Evolutionary conservation across 2,888 invertebrate species (phyloP), one percentile per base, ranked within the genome.

Genomic region (Ischnus inquisitorius): DNA sequence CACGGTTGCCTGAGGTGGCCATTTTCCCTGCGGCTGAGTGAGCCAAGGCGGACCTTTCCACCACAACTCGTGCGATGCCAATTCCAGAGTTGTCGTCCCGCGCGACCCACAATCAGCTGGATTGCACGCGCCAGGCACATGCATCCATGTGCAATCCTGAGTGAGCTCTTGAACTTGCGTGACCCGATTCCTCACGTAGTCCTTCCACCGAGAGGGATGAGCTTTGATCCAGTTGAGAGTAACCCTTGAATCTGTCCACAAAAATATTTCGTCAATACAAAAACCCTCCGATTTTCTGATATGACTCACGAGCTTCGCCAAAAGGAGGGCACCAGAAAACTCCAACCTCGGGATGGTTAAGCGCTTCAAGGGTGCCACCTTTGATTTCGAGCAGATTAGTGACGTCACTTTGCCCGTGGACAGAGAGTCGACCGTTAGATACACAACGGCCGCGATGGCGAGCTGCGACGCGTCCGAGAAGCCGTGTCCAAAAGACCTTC

Each of bases 131-230:
- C 86, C 86, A 1, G 87, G 84, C 14, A 85, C 69, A 51, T 79
- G 74, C n/a, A 65, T 57, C 75, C 83, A 88, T 0, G 64, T 64
- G 28, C 48, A 72, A 2, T 28, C 6, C 5, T 62, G 64, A 3
- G 72, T 48, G 22, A 79, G 81, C n/a, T 84, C 84, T 77, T 85
- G 84, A 43, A 86, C 85, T 14, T 72, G 69, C 0, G 83, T 28
- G 2, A 91, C 88, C 34, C 90, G 69, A 79, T 91, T 91, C 6
- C 87, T 86, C 10, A 87, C 86, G 64, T 82, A 88, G 8, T 81
- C 82, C 43, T 85, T 87, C 79, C 87, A 84, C 1, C 76, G 74
- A 19, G 84, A 84, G 14, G 89, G 54, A 39, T 85, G 85, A 6
- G 85, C 48, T 12, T 82, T 69, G 34, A 89, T 71, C 89, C 85